phyloP scores from a whole-genome alignment of 1,140 invertebrate species.

The Coptotermes formosanus region DNA sequence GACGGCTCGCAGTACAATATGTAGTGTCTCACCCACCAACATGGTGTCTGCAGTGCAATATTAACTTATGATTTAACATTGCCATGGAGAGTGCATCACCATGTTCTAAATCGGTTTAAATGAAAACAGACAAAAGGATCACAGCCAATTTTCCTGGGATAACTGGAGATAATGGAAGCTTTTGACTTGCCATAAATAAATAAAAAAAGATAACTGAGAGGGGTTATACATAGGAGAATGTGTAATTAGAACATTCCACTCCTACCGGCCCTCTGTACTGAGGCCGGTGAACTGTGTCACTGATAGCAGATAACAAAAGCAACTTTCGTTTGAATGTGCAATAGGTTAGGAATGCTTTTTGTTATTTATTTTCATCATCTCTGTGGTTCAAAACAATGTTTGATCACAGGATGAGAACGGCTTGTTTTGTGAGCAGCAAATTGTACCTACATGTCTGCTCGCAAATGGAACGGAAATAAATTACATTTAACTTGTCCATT shows the following conservation, averaged over 20 bases:
- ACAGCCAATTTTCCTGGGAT: background rate
- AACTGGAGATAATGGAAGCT: background rate
- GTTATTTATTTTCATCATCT: conserved; percentile 5
- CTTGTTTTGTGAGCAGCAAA: background rate
- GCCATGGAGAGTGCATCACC: background rate
- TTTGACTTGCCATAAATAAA: conserved; percentile 1
- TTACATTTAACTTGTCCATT: background rate
- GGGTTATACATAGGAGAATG: background rate
- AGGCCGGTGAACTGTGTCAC: background rate
- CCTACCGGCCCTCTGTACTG: background rate
- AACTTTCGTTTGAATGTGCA: background rate
- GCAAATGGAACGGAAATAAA: background rate
- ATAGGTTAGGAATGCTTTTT: background rate
- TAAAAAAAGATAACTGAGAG: background rate
- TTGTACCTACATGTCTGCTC: background rate
- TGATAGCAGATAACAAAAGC: background rate
- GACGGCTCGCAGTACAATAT: background rate
- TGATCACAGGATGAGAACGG: background rate
- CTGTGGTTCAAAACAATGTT: background rate
- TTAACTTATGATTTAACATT: background rate
- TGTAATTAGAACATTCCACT: conserved; percentile 16
- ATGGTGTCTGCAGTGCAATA: background rate
- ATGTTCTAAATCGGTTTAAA: background rate
- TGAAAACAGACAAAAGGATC: background rate
- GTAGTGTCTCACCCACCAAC: background rate